Evolutionary conservation across 1,140 invertebrate genomes (phyloP), one percentile per base, ranked within the genome.

Genomic region (Drosophila nannoptera): DNA sequence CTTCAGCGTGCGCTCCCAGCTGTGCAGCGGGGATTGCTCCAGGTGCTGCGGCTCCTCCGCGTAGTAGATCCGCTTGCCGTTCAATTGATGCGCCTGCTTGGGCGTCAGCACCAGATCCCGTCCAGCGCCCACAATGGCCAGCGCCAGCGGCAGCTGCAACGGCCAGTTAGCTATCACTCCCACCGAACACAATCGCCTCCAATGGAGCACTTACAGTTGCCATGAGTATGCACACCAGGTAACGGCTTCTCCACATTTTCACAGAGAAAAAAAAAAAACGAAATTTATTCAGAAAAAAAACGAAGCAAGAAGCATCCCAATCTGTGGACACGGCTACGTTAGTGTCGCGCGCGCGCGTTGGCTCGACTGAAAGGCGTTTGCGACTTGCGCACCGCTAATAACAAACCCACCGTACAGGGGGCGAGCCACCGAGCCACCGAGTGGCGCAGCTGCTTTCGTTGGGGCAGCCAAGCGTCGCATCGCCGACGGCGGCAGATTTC

Each of bases 1-100:
- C 43, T 91, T 90, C 14, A 92, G 65, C 2, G 92, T 92, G 54
- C 92, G 91, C 73, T 92, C 91, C 92, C 92, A 92, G 14, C 77
- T 70, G 5, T 77, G 42, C 38, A 7, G 22, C 22, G 22, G 22
- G n/a, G 7, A n/a, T 12, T 1, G 8, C n/a, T 36, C 7, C 92
- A 92, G 12, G 73, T 69, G 5, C 2, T 9, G 49, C 8, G 42
- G 48, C 43, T 54, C 50, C 48, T 88, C 87, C 45, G 78, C 77
- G 53, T 87, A 89, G 54, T 64, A 89, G 16, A 89, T 64, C 1
- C 75, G 81, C 46, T 89, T 88, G 31, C 88, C 88, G 6, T 16
- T 60, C 8, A 76, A 29, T 54, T 88, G 78, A 32, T 65, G 66
- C 14, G 66, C 64, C 58, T 75, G 72, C 50, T 78, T 76, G 7